Percentiles rank a stretch among this genome's conserved stretches.
These are phyloP conservation scores for Agelas oroides DNA, from an alignment of 37 sponge, comb jelly and placozoan species.

Conservation along the genomic window DNA sequence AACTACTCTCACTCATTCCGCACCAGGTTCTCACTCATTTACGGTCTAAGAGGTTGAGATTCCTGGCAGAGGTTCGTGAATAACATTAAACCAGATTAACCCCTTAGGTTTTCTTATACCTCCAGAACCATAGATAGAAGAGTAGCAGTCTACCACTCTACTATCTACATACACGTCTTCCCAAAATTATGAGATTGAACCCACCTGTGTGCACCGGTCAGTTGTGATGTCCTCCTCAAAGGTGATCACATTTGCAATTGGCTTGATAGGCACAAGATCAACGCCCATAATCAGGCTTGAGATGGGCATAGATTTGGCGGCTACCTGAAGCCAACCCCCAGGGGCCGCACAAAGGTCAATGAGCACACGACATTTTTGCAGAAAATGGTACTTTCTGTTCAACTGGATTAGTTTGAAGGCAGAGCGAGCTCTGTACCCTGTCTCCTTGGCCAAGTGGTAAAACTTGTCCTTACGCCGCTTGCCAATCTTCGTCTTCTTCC, in stretches of 20 bases:
- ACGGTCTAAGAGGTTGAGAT: too few relatives aligned
- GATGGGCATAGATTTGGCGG: slow-evolving; percentile 91
- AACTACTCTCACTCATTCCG: too few relatives aligned
- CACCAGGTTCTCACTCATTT: too few relatives aligned
- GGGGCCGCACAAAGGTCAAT: slow-evolving; percentile 99
- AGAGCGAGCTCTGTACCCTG: slow-evolving; percentile 94
- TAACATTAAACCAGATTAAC: too few relatives aligned
- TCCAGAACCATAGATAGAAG: too few relatives aligned
- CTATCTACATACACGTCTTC: too few relatives aligned
- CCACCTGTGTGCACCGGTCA: slow-evolving; percentile 64
- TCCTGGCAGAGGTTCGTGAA: too few relatives aligned
- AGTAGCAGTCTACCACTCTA: too few relatives aligned
- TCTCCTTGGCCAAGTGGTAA: slow-evolving; percentile 98
- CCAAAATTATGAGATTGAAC: too few relatives aligned
- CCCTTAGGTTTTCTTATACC: too few relatives aligned
- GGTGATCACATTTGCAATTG: slow-evolving; percentile 90
- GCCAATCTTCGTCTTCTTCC: slow-evolving; percentile 92
- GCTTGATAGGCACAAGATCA: slow-evolving; percentile 94
- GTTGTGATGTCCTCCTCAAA: slow-evolving; percentile 95
- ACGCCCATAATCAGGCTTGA: slow-evolving; percentile 92
- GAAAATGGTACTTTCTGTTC: slow-evolving; percentile 95
- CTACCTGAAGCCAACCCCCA: slow-evolving; percentile 96
- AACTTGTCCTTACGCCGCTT: slow-evolving; percentile 93
- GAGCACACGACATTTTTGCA: slow-evolving; percentile 88
- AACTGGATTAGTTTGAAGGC: slow-evolving; percentile 99